A percentile compares a stretch with the other conserved stretches of the same genome.
These are phyloP conservation scores for Pipistrellus pygmaeus DNA, from an alignment of 2,797 vertebrate species.

Conservation along the genomic window DNA sequence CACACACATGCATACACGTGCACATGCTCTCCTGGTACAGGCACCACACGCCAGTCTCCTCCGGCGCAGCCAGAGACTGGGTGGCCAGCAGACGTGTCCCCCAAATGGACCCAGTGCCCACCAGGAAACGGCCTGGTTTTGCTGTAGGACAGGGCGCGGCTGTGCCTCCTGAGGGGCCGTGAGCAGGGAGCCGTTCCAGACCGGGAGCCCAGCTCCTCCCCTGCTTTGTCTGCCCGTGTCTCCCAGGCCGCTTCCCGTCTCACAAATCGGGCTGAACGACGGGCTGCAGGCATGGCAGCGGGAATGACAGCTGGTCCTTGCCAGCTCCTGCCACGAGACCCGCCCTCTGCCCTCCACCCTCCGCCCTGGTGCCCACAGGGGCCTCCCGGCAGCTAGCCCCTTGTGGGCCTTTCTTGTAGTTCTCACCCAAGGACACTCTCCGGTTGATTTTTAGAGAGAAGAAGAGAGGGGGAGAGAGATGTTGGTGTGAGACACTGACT, in stretches of 20 bases:
- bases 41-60: neutral
- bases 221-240: neutral
- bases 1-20: fast-evolving
- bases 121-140: neutral
- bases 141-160: neutral
- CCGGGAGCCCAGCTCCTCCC: neutral
- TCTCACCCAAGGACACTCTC: no score
- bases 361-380: neutral
- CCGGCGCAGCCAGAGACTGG: neutral
- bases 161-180: neutral
- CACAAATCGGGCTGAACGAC: neutral
- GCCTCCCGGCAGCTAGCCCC: neutral
- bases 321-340: neutral
- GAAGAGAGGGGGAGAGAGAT: no score
- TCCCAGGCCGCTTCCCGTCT: slow-evolving; percentile 38
- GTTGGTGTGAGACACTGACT: no score
- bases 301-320: fast-evolving
- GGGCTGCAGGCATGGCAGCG: neutral
- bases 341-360: neutral
- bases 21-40: neutral
- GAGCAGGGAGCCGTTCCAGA: neutral
- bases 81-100: neutral
- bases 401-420: neutral
- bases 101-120: neutral
- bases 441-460: no score